Evolutionary conservation across 2,888 invertebrate species (phyloP), one percentile per base, ranked within the genome.

Genomic region (Arge pagana): DNA sequence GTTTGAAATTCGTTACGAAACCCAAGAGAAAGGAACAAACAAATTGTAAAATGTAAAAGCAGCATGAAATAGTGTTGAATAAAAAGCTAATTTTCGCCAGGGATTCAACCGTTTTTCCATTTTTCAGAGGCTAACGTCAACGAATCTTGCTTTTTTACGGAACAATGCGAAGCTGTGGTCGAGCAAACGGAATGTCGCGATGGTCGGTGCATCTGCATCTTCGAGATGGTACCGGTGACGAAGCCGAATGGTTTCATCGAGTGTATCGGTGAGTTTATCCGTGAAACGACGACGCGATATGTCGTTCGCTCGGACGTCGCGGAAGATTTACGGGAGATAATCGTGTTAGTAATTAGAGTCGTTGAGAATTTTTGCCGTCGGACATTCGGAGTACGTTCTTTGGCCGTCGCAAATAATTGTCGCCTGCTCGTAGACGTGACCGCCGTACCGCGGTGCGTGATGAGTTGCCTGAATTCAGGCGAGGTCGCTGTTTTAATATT

Each of bases 61-160:
- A 26, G 23, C 26, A 40, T 2, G 10, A 18, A 23, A 19, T 30
- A 10, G 50, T 41, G 40, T 49, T 30, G 31, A 28, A 16, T 53
- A 48, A 51, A 54, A 56, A 39, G 50, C 48, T 53, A 52, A 54
- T 51, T 53, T 54, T 55, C 50, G 24, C 36, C 21, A n/a, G 4
- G 8, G 13, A 24, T 6, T 19, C 19, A 39, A 26, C 18, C 26
- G 30, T 57, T 42, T 58, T 57, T 62, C 59, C 55, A 61, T 64
- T 61, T 83, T 83, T 26, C 83, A 93, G 92, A 83, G 76, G 87
- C 85, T 45, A 83, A 84, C 60, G 85, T 92, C 67, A 92, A 92
- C 81, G 90, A 90, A 72, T 82, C 87, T 37, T 93, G 92, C 70
- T 84, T 83, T 72, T 93, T 92, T 81, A 86, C 85, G 77, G 90